Conservation (phyloP, 2,888 invertebrate species). For the Hecatera dysodea region DNA sequence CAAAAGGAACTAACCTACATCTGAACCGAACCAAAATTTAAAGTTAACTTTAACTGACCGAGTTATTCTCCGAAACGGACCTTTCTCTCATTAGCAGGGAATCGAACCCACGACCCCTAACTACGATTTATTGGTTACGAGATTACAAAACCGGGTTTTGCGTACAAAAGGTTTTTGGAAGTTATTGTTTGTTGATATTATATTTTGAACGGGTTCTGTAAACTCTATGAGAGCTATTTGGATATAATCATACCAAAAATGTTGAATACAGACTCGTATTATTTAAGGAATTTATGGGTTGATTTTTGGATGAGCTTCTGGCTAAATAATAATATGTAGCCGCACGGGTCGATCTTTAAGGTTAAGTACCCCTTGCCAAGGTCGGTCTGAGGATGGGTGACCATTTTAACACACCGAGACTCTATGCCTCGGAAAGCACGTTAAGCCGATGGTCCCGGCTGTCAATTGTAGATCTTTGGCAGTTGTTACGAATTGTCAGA, state of each 20-base stretch:
- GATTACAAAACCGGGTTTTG: constrained; percentile 44
- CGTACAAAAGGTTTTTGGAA: constrained; percentile 21
- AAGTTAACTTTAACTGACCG: constrained; percentile 55
- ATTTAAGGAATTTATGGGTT: not conserved
- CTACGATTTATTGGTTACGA: constrained; percentile 70
- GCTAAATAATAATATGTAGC: too few species aligned
- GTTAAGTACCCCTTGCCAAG: too few species aligned
- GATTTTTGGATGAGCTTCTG: too few species aligned
- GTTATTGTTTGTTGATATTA: constrained; percentile 14
- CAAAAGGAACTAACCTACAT: constrained; percentile 21
- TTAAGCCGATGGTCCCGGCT: too few species aligned
- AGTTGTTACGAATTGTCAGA: too few species aligned
- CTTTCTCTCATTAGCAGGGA: constrained; percentile 77
- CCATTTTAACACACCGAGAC: too few species aligned
- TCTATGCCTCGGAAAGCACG: too few species aligned
- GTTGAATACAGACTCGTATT: too few species aligned
- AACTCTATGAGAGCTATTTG: not conserved
- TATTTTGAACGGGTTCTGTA: constrained; percentile 14
- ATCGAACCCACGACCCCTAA: constrained; percentile 65
- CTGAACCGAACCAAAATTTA: constrained; percentile 8
- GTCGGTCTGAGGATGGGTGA: too few species aligned
- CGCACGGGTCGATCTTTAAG: too few species aligned
- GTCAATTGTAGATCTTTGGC: too few species aligned
- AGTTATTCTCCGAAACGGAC: constrained; percentile 62
- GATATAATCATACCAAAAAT: too few species aligned